Evolutionary conservation across 2,113 vertebrate genomes (phyloP).

Genomic region (Tragelaphus imberbis): DNA sequence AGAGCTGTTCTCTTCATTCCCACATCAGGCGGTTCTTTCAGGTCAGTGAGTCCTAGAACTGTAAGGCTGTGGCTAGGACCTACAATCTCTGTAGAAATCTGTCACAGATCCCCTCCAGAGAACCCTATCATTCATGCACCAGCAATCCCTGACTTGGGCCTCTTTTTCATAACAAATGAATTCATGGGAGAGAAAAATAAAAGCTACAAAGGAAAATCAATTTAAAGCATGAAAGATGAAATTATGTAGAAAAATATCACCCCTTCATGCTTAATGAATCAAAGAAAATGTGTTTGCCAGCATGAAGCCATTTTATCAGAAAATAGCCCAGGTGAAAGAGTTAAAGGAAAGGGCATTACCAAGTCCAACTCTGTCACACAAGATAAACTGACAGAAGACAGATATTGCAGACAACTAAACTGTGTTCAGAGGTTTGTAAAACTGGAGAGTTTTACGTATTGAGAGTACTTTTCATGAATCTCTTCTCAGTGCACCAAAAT

Average conservation of each 20-base stretch:
- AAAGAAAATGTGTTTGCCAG: background rate
- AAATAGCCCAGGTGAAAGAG: background rate
- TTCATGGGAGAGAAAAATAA: background rate
- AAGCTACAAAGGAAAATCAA: background rate
- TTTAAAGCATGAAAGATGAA: background rate
- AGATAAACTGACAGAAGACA: background rate
- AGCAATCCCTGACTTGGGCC: background rate
- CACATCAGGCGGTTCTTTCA: background rate
- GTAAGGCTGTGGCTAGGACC: background rate
- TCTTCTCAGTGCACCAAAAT: background rate
- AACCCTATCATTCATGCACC: background rate
- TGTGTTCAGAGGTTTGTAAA: background rate
- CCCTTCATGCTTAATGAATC: constrained; percentile 7
- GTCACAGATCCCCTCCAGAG: background rate
- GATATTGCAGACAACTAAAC: background rate
- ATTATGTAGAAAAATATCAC: constrained; percentile 4
- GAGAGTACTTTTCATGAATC: background rate
- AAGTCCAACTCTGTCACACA: background rate
- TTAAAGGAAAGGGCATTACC: background rate
- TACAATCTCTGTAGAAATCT: background rate
- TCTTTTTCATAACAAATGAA: background rate
- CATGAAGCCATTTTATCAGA: background rate
- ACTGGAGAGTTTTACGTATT: background rate
- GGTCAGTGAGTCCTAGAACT: background rate
- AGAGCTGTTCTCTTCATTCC: background rate